A percentile compares a stretch with the other conserved stretches of the same genome.
phyloP scores from a whole-genome alignment of 1,140 invertebrate genomes.

The Bacillus rossius region DNA sequence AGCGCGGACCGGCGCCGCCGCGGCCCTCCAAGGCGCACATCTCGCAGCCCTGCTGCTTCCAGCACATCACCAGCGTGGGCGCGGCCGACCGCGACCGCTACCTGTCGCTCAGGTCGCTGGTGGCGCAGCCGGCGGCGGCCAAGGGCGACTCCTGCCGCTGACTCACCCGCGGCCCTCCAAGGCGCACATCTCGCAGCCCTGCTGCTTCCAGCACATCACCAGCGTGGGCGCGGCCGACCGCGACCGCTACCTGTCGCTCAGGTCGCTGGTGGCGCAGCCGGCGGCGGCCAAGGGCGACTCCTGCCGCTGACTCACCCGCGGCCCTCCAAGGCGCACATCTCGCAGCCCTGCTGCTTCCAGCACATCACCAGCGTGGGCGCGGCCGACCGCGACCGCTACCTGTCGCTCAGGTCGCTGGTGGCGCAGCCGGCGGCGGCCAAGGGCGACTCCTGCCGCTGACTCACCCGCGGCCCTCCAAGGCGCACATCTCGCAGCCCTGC shows the following conservation, averaged over 20 bases:
- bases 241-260: constrained; percentile 59
- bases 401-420: constrained; percentile 57
- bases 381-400: constrained; percentile 58
- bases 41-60: constrained; percentile 80
- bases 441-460: no score
- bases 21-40: constrained; percentile 76
- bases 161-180: constrained; percentile 64
- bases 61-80: constrained; percentile 78
- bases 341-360: constrained; percentile 80
- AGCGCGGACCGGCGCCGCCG: no score
- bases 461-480: constrained; percentile 67
- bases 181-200: constrained; percentile 78
- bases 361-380: constrained; percentile 76
- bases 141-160: no score
- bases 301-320: constrained; percentile 38
- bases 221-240: constrained; percentile 66
- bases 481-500: constrained; percentile 80
- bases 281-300: no score
- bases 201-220: constrained; percentile 82
- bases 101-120: constrained; percentile 58
- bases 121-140: constrained; percentile 26
- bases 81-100: constrained; percentile 58
- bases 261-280: constrained; percentile 45
- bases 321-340: constrained; percentile 77
- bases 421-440: constrained; percentile 21